A percentile compares a stretch with the other conserved stretches of the same genome.
These are phyloP conservation scores for Solenopsis fugax DNA, from an alignment of 1,140 invertebrate genomes.

Conservation along the genomic window DNA sequence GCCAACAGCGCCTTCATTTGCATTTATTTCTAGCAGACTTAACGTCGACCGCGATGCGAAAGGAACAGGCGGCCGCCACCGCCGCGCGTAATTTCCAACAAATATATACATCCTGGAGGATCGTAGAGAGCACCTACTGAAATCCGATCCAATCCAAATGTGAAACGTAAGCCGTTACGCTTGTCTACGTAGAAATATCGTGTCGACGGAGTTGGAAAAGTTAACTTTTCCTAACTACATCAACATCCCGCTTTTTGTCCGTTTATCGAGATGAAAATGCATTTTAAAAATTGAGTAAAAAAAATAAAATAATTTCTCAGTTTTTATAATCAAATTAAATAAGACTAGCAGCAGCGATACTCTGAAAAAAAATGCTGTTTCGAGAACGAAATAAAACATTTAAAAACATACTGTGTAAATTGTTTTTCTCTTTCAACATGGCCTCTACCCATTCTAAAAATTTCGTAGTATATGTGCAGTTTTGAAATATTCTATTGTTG, in stretches of 20 bases:
- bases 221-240: neutral
- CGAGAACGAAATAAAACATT: neutral
- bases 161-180: slow-evolving; percentile 9
- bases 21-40: slow-evolving; percentile 74
- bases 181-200: neutral
- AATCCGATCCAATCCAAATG: slow-evolving; percentile 52
- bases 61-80: neutral
- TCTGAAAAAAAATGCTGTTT: slow-evolving; percentile 1
- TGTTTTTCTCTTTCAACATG: neutral
- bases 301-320: neutral
- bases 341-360: neutral
- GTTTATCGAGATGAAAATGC: neutral
- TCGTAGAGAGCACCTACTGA: neutral
- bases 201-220: neutral
- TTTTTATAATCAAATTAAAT: slow-evolving; percentile 21
- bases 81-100: slow-evolving; percentile 46
- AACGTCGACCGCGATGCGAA: slow-evolving; percentile 40
- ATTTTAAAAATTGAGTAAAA: neutral
- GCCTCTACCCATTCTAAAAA: slow-evolving; percentile 13
- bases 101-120: slow-evolving; percentile 38
- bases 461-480: neutral
- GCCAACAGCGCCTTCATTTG: slow-evolving; percentile 74
- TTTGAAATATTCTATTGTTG: slow-evolving; percentile 26
- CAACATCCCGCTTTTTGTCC: neutral
- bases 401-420: slow-evolving; percentile 3